phyloP scores from a whole-genome alignment of 2,113 vertebrate genomes.

The Zootoca vivipara region DNA sequence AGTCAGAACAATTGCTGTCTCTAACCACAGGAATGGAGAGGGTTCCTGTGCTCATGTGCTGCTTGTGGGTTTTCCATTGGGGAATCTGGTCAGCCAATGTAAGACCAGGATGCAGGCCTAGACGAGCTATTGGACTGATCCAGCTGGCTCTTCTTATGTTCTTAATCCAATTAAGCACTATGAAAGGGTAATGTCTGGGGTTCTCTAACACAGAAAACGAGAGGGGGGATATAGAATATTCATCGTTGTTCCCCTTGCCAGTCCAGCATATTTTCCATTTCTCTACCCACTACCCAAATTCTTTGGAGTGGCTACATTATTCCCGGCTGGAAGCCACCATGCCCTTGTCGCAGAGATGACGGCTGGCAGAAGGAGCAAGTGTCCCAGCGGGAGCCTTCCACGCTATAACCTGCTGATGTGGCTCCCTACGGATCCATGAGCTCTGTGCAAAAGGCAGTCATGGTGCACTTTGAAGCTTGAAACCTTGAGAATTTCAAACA shows the following conservation, averaged over 20 bases:
- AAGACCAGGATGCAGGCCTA: too few relatives aligned
- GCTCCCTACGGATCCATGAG: conserved; percentile 61
- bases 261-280: neutral
- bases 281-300: fast-evolving
- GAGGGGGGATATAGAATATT: fast-evolving
- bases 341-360: conserved; percentile 57
- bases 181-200: neutral
- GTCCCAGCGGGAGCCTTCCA: conserved; percentile 39
- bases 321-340: conserved; percentile 44
- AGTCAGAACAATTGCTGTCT: neutral
- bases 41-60: too few relatives aligned
- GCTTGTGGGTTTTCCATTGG: too few relatives aligned
- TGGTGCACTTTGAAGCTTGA: conserved; percentile 73
- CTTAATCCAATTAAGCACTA: neutral
- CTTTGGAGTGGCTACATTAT: neutral
- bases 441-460: conserved; percentile 63
- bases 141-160: neutral
- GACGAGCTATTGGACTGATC: too few relatives aligned
- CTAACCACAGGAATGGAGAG: too few relatives aligned
- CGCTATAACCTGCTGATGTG: conserved; percentile 55
- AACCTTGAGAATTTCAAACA: conserved; percentile 76
- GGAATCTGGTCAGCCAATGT: too few relatives aligned
- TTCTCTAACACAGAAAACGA: neutral
- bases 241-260: neutral
- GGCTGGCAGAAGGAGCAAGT: conserved; percentile 10